phyloP scores from a whole-genome alignment of 2,797 vertebrate genomes.

The Argya squamiceps region DNA sequence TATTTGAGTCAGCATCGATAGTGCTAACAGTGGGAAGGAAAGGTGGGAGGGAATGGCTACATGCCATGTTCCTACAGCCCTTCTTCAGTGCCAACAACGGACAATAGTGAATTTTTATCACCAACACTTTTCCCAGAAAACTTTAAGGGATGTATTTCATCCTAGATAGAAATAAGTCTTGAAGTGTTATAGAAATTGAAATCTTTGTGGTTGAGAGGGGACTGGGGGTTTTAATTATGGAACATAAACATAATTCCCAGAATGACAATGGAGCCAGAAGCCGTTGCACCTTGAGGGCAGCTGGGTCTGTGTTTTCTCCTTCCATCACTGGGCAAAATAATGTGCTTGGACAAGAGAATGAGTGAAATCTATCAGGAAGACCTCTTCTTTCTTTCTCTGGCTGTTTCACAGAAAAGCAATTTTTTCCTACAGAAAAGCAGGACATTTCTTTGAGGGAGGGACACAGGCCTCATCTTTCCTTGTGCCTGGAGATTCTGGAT shows the following conservation, averaged over 20 bases:
- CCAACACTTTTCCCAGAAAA: not conserved
- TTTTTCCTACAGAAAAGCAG: not conserved
- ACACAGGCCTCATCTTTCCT: fast-evolving
- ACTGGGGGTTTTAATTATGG: not conserved
- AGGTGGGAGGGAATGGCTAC: not conserved
- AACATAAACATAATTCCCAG: not conserved
- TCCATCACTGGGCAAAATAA: not conserved
- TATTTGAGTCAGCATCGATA: not conserved
- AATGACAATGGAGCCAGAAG: not conserved
- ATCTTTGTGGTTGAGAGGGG: not conserved
- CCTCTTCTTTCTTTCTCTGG: not conserved
- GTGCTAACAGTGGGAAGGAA: not conserved
- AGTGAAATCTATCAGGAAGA: not conserved
- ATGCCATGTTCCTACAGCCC: not conserved
- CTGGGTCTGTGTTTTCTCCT: not conserved
- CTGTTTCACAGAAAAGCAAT: not conserved
- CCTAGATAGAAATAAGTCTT: not conserved
- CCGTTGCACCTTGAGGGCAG: fast-evolving
- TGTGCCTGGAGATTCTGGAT: not conserved
- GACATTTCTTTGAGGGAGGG: not conserved
- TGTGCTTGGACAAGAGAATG: not conserved
- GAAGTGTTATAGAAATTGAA: not conserved
- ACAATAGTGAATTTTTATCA: not conserved
- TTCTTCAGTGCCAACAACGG: not conserved
- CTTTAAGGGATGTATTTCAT: not conserved